phyloP scores from a whole-genome alignment of 1,140 invertebrate species.

The Eurosta solidaginis region DNA sequence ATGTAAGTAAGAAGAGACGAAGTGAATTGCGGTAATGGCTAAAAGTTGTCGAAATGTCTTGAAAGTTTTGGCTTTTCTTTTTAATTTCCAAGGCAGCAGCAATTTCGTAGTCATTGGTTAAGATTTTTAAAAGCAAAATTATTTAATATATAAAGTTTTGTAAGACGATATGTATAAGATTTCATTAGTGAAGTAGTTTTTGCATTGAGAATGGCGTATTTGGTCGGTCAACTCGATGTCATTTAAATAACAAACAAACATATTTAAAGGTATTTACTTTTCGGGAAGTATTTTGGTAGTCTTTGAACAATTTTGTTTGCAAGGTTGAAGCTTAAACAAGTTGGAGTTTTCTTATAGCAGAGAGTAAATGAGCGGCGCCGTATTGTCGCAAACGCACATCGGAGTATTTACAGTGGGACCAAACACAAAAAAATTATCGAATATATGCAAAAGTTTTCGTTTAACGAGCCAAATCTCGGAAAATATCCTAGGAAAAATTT shows the following conservation, averaged over 20 bases:
- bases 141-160: slow-evolving; percentile 5
- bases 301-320: neutral
- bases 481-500: too few relatives aligned
- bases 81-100: slow-evolving; percentile 17
- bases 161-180: neutral
- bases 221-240: neutral
- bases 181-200: slow-evolving; percentile 11
- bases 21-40: neutral
- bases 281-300: neutral
- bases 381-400: too few relatives aligned
- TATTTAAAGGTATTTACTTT: neutral
- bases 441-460: too few relatives aligned
- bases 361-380: too few relatives aligned
- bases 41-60: neutral
- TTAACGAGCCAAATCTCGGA: too few relatives aligned
- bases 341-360: too few relatives aligned
- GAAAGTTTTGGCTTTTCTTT: neutral
- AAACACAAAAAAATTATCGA: too few relatives aligned
- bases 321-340: neutral
- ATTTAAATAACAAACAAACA: neutral
- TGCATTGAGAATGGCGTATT: neutral
- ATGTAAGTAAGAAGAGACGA: neutral
- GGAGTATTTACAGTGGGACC: too few relatives aligned
- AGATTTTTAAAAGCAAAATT: neutral
- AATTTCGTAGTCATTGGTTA: slow-evolving; percentile 16